Percentiles rank a stretch among this genome's conserved stretches.
These are phyloP conservation scores for Griposia aprilina DNA, from an alignment of 2,888 invertebrate species.

Conservation along the genomic window DNA sequence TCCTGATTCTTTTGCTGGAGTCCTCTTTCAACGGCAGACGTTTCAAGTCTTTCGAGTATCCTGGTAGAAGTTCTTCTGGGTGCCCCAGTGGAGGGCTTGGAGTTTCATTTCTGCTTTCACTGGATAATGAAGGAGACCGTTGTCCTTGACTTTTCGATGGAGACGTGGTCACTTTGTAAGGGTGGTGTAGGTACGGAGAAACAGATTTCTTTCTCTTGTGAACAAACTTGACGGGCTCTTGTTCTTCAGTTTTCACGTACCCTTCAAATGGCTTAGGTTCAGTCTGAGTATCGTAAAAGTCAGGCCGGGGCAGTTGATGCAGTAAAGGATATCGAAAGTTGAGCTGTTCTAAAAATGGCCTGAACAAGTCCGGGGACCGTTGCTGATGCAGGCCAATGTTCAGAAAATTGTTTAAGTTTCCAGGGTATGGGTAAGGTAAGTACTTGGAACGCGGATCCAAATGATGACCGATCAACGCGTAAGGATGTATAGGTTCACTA, in stretches of 20 bases:
- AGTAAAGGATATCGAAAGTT: constrained; percentile 85
- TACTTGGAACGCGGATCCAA: constrained; percentile 86
- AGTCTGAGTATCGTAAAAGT: constrained; percentile 77
- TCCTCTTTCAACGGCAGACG: constrained; percentile 90
- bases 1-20: constrained; percentile 96
- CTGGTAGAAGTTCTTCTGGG: constrained; percentile 86
- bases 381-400: constrained; percentile 92
- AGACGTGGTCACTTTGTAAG: constrained; percentile 83
- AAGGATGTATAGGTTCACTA: constrained; percentile 84
- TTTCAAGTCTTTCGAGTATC: constrained; percentile 85
- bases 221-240: constrained; percentile 81
- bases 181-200: constrained; percentile 86
- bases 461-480: constrained; percentile 82
- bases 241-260: constrained; percentile 82
- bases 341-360: constrained; percentile 87
- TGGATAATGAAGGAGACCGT: constrained; percentile 83
- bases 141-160: constrained; percentile 86
- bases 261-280: constrained; percentile 78
- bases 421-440: constrained; percentile 91
- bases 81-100: constrained; percentile 89
- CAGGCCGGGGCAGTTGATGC: constrained; percentile 85
- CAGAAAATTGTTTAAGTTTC: constrained; percentile 92
- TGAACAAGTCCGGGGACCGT: constrained; percentile 85
- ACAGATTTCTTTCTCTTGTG: constrained; percentile 84
- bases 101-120: constrained; percentile 90